Evolutionary conservation across 2,888 invertebrate species (phyloP).

Genomic region (Clunio marinus): DNA sequence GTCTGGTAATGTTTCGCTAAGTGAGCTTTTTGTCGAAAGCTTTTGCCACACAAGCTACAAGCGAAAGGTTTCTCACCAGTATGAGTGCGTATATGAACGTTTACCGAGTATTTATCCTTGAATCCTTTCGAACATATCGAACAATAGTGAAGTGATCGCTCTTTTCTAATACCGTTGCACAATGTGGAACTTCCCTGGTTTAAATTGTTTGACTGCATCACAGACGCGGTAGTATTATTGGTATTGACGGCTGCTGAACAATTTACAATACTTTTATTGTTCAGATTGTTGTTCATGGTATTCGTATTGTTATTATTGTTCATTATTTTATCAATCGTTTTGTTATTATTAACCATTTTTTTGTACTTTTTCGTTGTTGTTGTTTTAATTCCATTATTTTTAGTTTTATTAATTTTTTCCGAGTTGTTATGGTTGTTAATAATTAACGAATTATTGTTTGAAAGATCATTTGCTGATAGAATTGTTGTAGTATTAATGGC

Average conservation of each 20-base stretch:
- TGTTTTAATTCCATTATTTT: conserved; percentile 50
- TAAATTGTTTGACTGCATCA: conserved; percentile 43
- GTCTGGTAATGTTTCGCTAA: conserved; percentile 91
- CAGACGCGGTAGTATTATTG: conserved; percentile 44
- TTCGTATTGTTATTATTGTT: conserved; percentile 40
- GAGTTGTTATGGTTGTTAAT: conserved; percentile 42
- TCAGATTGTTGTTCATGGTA: conserved; percentile 42
- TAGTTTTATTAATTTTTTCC: conserved; percentile 17
- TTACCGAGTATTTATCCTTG: conserved; percentile 95
- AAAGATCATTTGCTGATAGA: conserved; percentile 48
- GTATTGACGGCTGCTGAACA: conserved; percentile 37
- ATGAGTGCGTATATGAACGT: conserved; percentile 95
- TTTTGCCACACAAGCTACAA: conserved; percentile 89
- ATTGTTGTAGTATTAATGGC: conserved; percentile 46
- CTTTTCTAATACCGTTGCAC: conserved; percentile 73
- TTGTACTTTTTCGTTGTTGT: conserved; percentile 68
- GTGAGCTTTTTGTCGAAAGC: conserved; percentile 87
- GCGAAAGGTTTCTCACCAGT: conserved; percentile 95
- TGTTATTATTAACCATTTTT: conserved; percentile 57
- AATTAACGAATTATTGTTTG: conserved; percentile 49
- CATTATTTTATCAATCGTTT: conserved; percentile 43
- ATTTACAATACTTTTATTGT: conserved; percentile 44
- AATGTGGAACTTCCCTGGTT: conserved; percentile 44
- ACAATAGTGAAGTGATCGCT: conserved; percentile 85
- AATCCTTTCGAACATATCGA: conserved; percentile 91